A percentile compares a stretch with the other conserved stretches of the same genome.
Evolutionary conservation across 2,888 invertebrate species (phyloP).

Genomic region (Rhorus exstirpatorius): DNA sequence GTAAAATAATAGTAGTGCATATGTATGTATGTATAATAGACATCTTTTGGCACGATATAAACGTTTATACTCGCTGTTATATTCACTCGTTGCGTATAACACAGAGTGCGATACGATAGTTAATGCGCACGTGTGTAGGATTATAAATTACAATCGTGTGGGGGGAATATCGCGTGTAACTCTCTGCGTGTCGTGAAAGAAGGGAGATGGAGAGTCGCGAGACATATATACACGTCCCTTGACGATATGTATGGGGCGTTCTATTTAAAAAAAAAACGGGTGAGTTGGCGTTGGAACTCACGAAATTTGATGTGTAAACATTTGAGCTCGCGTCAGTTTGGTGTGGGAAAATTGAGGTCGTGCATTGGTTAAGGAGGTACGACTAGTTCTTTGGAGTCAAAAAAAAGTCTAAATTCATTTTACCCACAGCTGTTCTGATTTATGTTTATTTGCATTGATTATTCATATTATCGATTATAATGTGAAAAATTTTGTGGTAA

Average conservation of each 20-base stretch:
- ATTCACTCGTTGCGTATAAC: conserved; percentile 15
- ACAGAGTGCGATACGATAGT: conserved; percentile 28
- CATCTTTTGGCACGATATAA: conserved; percentile 16
- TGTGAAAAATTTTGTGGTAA: no score
- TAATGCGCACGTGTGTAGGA: conserved; percentile 62
- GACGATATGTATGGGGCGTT: neutral
- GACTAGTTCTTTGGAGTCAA: no score
- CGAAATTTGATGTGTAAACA: no score
- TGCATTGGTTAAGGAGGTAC: no score
- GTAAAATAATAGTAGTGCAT: conserved; percentile 46
- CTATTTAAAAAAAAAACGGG: neutral
- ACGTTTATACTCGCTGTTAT: neutral
- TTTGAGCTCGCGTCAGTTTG: no score
- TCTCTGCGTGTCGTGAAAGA: conserved; percentile 37
- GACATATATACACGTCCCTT: neutral
- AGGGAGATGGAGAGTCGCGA: conserved; percentile 10
- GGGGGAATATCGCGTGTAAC: conserved; percentile 45
- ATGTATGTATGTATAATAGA: conserved; percentile 22
- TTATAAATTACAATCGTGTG: conserved; percentile 49
- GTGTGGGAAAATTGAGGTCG: no score
- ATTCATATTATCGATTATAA: no score
- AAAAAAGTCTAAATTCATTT: no score
- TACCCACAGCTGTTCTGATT: no score
- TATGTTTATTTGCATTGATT: no score
- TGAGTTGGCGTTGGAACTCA: no score